Evolutionary conservation across 1,140 invertebrate species (phyloP).

Genomic region (Rhagoletis pomonella): DNA sequence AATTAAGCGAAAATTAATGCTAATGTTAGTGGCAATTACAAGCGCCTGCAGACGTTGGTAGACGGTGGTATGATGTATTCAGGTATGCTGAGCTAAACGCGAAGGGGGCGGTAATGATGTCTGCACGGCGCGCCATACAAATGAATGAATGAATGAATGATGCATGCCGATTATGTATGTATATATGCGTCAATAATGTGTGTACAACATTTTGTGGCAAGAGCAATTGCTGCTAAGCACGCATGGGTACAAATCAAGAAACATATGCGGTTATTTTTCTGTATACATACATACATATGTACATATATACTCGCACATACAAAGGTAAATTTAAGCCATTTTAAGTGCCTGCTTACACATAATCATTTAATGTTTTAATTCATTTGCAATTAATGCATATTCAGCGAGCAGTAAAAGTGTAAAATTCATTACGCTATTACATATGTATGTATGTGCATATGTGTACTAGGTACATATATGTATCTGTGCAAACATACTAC

Average conservation of each 20-base stretch:
- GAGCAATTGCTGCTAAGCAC: slow-evolving; percentile 29
- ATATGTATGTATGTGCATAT: not conserved
- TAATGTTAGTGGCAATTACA: slow-evolving; percentile 40
- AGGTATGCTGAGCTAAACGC: not conserved
- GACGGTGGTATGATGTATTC: not conserved
- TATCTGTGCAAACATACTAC: not conserved
- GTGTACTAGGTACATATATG: not conserved
- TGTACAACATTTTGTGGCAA: slow-evolving; percentile 49
- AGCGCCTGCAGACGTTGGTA: not conserved
- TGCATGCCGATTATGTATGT: slow-evolving; percentile 10
- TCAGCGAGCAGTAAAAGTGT: slow-evolving; percentile 15
- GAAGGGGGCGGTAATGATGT: slow-evolving; percentile 3
- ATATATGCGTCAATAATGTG: slow-evolving; percentile 45
- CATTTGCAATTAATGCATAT: slow-evolving; percentile 48
- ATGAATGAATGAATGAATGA: slow-evolving; percentile 14
- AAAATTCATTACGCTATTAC: not conserved
- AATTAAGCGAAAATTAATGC: slow-evolving; percentile 48
- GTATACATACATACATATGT: not conserved
- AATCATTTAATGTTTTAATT: slow-evolving; percentile 51
- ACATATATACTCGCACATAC: not conserved
- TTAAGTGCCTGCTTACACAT: slow-evolving; percentile 28
- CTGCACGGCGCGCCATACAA: not conserved
- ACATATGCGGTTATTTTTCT: not conserved
- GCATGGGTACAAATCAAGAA: not conserved
- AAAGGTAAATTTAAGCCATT: not conserved